phyloP scores from a whole-genome alignment of 64 coral and sea anemone genomes.

The Pocillopora verrucosa region DNA sequence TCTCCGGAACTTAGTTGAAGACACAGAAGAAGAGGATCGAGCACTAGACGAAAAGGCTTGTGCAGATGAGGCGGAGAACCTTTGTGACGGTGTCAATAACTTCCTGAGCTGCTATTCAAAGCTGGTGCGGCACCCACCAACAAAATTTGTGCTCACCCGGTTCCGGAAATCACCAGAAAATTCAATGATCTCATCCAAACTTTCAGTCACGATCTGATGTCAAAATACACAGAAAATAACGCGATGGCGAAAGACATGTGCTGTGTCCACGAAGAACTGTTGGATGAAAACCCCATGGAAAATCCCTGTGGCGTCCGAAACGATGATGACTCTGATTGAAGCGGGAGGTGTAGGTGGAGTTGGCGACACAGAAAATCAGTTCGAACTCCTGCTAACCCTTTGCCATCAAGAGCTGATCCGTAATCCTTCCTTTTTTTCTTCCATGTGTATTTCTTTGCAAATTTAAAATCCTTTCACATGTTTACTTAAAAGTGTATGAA shows the following conservation, averaged over 20 bases:
- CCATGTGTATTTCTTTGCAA: too few species aligned
- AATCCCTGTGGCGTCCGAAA: not conserved
- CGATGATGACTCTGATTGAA: too few species aligned
- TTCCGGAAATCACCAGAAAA: not conserved
- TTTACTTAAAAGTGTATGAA: too few species aligned
- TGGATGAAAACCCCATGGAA: not conserved
- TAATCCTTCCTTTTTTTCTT: too few species aligned
- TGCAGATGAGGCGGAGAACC: not conserved
- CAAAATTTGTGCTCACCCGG: not conserved
- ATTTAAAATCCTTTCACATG: too few species aligned
- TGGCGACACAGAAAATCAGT: not conserved
- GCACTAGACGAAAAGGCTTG: too few species aligned
- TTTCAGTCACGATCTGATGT: conserved; percentile 3
- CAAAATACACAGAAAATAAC: not conserved
- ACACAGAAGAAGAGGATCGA: not conserved
- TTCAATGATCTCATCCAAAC: not conserved
- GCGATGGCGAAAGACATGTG: not conserved
- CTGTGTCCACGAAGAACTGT: not conserved
- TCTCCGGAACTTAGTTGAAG: not conserved
- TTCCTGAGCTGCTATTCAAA: not conserved
- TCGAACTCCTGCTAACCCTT: not conserved
- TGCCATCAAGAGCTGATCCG: not conserved
- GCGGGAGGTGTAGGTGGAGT: not conserved
- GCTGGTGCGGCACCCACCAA: not conserved
- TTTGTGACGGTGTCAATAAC: not conserved